Evolutionary conservation across 64 coral and sea anemone species (phyloP), one percentile per base, ranked within the genome.

Genomic region (Cladopsammia gracilis): DNA sequence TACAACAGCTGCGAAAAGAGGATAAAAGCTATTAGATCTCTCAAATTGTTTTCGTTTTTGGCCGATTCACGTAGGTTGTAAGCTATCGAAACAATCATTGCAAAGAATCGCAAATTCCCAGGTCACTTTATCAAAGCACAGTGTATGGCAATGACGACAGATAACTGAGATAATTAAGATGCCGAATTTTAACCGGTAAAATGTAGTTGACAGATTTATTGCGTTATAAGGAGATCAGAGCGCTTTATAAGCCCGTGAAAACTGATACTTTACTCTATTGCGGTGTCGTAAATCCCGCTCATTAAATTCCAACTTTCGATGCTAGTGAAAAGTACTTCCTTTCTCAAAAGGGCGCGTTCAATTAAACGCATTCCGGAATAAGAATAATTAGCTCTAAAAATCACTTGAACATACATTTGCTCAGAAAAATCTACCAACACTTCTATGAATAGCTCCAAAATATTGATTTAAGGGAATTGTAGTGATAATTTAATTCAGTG

Each of bases 1-100:
- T 79, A 42, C 56, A 84, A 84, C 45, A 67, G 80, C 80, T 84
- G 62, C 64, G 22, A 50, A 66, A 84, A 84, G 77, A 84, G 20
- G 60, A 25, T 20, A 67, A 68, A 2, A 26, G 16, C 3, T 4
- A 10, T 84, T 84, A 23, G 49, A 48, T 46, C 45, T 49, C 47
- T 75, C 72, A 9, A n/a, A 48, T 48, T 48, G 16, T 75, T 48
- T 45, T 20, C 25, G 6, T 75, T 48, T 12, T 7, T 75, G 19
- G 43, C 6, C 72, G 15, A 19, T 18, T 75, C 72, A 48, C 14
- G 12, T 18, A 56, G 53, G 12, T 56, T 10, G 7, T 56, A 56
- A 56, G 53, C 53, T 10, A 56, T 56, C 12, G 53, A 56, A 7
- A 56, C 53, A 12, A 56, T 56, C 12, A 42, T 15, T 42, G 50